Evolutionary conservation across 2,888 invertebrate species (phyloP), one percentile per base, ranked within the genome.

Genomic region (Chymomyza fuscimana): DNA sequence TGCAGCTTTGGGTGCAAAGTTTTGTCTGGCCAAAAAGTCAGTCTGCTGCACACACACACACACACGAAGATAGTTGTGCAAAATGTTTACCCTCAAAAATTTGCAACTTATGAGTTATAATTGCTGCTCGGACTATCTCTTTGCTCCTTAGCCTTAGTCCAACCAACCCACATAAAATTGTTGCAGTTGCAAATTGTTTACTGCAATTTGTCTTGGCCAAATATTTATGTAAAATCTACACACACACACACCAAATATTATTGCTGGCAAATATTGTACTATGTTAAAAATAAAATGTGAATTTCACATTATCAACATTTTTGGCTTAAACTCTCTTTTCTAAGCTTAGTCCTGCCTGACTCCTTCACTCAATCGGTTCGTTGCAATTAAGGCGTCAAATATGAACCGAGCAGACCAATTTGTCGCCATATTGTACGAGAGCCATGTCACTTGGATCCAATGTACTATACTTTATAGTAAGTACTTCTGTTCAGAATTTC

Each of bases 171-270:
- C 79, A 76, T 65, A 72, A 76, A 77, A 80, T 79, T 77, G 76
- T 46, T 46, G 40, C 19, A 54, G 54, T 75, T 82, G 73, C 87
- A 84, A 87, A 83, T 84, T 87, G 83, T 87, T 84, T 82, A 86
- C 70, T 81, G 81, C 83, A 82, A 84, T 82, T 84, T 87, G 81
- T 87, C 86, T 87, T 87, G 73, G 73, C 71, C 74, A 84, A 84
- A 86, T 85, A 85, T 83, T 86, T 83, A 72, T 67, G 60, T 51
- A 71, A 70, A 77, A 70, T 69, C 32, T 9, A 50, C 15, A 65
- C 63, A 77, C 62, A 69, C 7, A 50, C 15, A 65, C 63, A 77
- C 62, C 68, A 76, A 80, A 74, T 84, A 75, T 79, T 79, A 77
- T 81, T 69, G 77, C 68, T 74, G 77, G 59, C 63, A 77, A 74